Conservation (phyloP, 2,888 invertebrate species). For the Chrysolina oricalcia region DNA sequence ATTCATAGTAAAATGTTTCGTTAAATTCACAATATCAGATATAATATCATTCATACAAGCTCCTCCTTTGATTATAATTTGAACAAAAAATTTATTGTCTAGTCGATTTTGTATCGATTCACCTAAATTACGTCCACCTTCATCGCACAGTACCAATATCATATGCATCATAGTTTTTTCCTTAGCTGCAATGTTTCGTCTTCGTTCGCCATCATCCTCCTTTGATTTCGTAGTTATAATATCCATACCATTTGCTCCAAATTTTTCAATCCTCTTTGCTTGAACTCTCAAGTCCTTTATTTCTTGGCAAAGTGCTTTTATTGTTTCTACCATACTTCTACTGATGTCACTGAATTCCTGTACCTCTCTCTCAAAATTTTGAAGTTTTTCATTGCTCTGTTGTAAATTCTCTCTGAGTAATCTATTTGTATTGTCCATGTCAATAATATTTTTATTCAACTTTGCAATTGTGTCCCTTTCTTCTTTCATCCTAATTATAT, state of each 20-base stretch:
- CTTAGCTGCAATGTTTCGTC: background rate
- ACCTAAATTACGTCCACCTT: too few relatives aligned
- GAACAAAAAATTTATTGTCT: too few relatives aligned
- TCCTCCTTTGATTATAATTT: too few relatives aligned
- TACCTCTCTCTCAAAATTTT: background rate
- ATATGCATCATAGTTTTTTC: background rate
- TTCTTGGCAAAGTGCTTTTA: conserved; percentile 5
- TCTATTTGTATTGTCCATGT: conserved; percentile 5
- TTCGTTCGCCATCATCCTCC: background rate
- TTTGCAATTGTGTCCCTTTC: too few relatives aligned
- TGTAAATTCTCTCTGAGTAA: background rate
- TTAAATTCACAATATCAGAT: too few relatives aligned
- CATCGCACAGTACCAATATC: too few relatives aligned
- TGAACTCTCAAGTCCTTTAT: background rate
- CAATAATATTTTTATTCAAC: conserved; percentile 7
- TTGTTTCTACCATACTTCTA: conserved; percentile 2
- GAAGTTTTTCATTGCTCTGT: conserved; percentile 8
- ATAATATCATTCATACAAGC: too few relatives aligned
- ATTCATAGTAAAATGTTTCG: too few relatives aligned
- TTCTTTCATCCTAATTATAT: too few relatives aligned
- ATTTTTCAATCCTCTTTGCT: background rate
- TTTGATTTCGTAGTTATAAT: background rate
- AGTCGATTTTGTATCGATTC: too few relatives aligned
- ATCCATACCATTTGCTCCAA: background rate
- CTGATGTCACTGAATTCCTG: too few relatives aligned